Conservation (phyloP, 92 coral and sea anemone genomes). For the Palythoa heliodiscus region DNA sequence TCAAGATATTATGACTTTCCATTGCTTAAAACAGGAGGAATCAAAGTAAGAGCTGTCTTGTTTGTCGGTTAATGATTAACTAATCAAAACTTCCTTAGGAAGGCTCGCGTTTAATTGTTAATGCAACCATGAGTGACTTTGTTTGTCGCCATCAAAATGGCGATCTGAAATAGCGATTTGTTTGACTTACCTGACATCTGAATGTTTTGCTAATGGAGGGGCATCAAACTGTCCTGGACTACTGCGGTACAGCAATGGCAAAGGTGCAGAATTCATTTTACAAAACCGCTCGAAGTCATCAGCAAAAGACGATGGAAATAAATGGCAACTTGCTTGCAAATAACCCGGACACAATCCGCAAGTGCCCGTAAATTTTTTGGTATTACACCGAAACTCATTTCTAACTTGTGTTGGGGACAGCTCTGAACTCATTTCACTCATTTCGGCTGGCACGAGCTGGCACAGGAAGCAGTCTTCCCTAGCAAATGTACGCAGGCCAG, state of each 20-base stretch:
- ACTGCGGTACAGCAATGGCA: conserved; percentile 27
- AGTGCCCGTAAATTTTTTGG: conserved; percentile 9
- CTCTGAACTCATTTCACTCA: too few species aligned
- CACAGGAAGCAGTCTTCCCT: too few species aligned
- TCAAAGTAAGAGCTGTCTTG: too few species aligned
- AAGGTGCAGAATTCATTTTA: conserved; percentile 12
- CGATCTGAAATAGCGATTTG: not conserved
- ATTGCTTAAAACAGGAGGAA: too few species aligned
- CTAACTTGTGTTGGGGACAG: not conserved
- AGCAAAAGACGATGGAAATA: conserved; percentile 18
- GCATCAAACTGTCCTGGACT: conserved; percentile 15
- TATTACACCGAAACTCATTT: not conserved
- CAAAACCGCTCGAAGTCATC: conserved; percentile 20
- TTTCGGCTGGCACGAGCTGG: too few species aligned
- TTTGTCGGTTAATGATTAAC: too few species aligned
- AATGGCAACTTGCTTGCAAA: not conserved
- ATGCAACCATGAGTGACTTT: too few species aligned
- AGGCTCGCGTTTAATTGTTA: too few species aligned
- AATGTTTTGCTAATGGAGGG: not conserved
- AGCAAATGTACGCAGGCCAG: too few species aligned
- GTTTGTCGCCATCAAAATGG: too few species aligned
- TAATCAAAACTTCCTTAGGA: too few species aligned
- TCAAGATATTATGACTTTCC: too few species aligned
- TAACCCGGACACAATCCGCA: conserved; percentile 16
- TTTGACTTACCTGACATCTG: conserved; percentile 6